Evolutionary conservation across 2,113 vertebrate species (phyloP).

Genomic region (Catharus fuscescens): DNA sequence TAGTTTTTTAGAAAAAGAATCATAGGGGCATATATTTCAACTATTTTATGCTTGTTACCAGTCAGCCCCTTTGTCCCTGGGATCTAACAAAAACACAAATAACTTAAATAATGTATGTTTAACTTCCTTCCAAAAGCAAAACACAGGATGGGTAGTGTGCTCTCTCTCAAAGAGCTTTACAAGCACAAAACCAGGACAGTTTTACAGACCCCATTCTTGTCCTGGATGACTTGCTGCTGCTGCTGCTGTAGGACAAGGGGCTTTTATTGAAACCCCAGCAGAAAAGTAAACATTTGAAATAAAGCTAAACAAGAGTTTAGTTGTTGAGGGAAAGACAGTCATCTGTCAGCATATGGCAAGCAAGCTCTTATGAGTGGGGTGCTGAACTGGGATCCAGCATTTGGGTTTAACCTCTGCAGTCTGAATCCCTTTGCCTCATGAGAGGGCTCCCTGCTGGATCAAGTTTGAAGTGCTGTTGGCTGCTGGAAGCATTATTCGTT

Average conservation of each 20-base stretch:
- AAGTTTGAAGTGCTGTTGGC: not conserved
- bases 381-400: not conserved
- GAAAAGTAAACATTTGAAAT: constrained; percentile 64
- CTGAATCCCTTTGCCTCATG: not conserved
- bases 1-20: not conserved
- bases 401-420: not conserved
- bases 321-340: constrained; percentile 42
- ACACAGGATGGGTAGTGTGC: constrained; percentile 25
- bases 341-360: constrained; percentile 35
- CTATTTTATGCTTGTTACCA: not conserved
- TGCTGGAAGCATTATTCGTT: not conserved
- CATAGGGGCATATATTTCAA: not conserved
- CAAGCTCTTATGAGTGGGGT: not conserved
- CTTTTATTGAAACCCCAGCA: constrained; percentile 50
- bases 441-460: not conserved
- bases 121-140: constrained; percentile 64
- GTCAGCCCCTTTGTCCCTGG: not conserved
- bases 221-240: constrained; percentile 25
- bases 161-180: constrained; percentile 11
- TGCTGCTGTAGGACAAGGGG: constrained; percentile 29
- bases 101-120: constrained; percentile 55
- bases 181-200: not conserved
- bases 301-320: constrained; percentile 58
- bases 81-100: constrained; percentile 28
- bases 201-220: constrained; percentile 51